Evolutionary conservation across 2,888 invertebrate genomes (phyloP).

Genomic region (Augochlorella aurata): DNA sequence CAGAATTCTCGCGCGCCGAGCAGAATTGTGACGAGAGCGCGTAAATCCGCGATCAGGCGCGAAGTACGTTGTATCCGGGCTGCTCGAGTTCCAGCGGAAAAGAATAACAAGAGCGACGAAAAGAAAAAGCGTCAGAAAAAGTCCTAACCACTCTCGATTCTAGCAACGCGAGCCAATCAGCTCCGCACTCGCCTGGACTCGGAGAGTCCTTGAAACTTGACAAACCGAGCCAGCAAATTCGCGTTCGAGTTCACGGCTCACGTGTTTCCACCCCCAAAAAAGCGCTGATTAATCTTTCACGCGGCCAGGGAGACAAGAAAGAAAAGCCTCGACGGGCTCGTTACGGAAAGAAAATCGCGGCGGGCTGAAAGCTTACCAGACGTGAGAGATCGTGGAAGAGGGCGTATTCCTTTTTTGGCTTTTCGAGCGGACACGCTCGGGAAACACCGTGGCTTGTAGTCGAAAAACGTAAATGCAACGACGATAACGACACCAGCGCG

Average conservation of each 20-base stretch:
- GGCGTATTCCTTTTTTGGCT: not conserved
- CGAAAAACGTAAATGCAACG: not conserved
- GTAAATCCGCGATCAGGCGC: not conserved
- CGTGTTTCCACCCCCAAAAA: constrained; percentile 5
- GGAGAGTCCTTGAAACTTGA: not conserved
- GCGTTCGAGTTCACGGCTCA: not conserved
- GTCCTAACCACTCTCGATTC: not conserved
- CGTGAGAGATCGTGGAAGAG: not conserved
- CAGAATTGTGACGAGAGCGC: not conserved
- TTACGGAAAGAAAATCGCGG: not conserved
- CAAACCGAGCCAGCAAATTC: not conserved
- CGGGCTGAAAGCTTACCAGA: not conserved
- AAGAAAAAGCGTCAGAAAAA: not conserved
- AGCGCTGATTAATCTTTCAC: not conserved
- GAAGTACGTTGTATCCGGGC: not conserved
- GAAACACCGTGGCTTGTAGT: not conserved
- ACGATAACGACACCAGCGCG: constrained; percentile 17
- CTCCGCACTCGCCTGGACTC: not conserved
- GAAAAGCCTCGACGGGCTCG: not conserved
- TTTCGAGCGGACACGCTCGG: not conserved
- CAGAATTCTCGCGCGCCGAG: not conserved
- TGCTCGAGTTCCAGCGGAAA: not conserved
- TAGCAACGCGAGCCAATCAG: not conserved
- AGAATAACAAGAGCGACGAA: not conserved
- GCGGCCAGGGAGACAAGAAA: not conserved